Conservation (phyloP, 2,888 invertebrate genomes). For the Achlya flavicornis region DNA sequence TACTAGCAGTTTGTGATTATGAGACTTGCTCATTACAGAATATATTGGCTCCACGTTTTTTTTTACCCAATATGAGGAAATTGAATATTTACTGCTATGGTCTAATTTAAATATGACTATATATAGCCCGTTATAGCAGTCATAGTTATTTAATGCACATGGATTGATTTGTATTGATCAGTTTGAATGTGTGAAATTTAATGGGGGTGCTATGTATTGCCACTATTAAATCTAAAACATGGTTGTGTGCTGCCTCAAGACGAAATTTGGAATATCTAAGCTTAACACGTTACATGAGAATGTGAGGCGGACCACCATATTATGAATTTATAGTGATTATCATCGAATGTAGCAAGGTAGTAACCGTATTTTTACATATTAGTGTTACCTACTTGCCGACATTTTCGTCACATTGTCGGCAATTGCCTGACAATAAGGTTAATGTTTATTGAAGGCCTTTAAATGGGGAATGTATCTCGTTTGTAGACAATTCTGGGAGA, state of each 20-base stretch:
- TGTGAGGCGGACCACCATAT: not conserved
- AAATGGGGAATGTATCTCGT: not conserved
- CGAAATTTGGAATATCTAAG: not conserved
- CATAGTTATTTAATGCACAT: too few species aligned
- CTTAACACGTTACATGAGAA: not conserved
- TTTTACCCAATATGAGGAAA: not conserved
- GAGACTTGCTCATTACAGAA: not conserved
- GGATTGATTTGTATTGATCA: not conserved
- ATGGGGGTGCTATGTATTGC: not conserved
- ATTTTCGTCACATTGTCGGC: not conserved
- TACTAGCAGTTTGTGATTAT: not conserved
- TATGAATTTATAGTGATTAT: not conserved
- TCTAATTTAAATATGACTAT: too few species aligned
- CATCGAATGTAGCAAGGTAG: not conserved
- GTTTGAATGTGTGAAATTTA: not conserved
- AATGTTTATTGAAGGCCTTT: not conserved
- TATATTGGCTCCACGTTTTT: not conserved
- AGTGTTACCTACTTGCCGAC: not conserved
- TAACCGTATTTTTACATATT: not conserved
- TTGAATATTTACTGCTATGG: too few species aligned
- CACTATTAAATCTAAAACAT: not conserved
- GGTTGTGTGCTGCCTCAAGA: not conserved
- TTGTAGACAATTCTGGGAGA: not conserved
- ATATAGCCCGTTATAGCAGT: too few species aligned
- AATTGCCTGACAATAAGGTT: not conserved